Evolutionary conservation across 2,797 vertebrate species (phyloP), one percentile per base, ranked within the genome.

Genomic region (Spea hammondii): DNA sequence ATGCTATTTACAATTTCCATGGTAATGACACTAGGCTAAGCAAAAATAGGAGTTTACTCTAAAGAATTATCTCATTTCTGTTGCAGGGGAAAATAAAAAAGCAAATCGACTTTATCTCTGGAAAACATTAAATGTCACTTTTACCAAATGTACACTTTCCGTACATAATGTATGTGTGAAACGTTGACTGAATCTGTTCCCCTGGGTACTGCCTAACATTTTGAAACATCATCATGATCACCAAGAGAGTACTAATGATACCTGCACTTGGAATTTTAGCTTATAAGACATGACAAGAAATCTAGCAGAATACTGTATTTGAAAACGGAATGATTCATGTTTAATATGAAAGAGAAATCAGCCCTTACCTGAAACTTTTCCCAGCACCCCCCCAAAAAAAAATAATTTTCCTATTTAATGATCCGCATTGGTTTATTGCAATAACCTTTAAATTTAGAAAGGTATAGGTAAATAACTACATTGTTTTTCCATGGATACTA

Each of bases 71-170:
- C 79, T 77, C 70, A 77, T 77, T 68, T 82, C 79, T 68, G 65
- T 82, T 76, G 74, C 74, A 77, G 67, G 70, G 70, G 79, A 82
- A 77, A 77, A 82, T 82, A 77, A 82, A 82, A 32, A 82, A 77
- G 75, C 55, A 77, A 77, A 77, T 77, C 68, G 74, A 81, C 79
- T 81, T 77, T 81, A 81, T 81, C 74, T 81, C 79, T 73, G 44
- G 64, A 82, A 82, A 82, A 82, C 79, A 82, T 82, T 82, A 82
- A 77, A 82, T 82, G 79, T 82, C 79, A 82, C 79, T 82, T 77
- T 82, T 82, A 70, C 79, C 74, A 82, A 82, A 82, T 77, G 79
- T 82, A 82, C 79, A 82, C 79, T 77, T 73, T 82, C 65, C 65
- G 70, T 51, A 69, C 54, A 73, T 82, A 82, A 82, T 82, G 79